A percentile compares a stretch with the other conserved stretches of the same genome.
These are phyloP conservation scores for Halocaridina rubra DNA, from an alignment of 2,888 invertebrate species.

Conservation along the genomic window DNA sequence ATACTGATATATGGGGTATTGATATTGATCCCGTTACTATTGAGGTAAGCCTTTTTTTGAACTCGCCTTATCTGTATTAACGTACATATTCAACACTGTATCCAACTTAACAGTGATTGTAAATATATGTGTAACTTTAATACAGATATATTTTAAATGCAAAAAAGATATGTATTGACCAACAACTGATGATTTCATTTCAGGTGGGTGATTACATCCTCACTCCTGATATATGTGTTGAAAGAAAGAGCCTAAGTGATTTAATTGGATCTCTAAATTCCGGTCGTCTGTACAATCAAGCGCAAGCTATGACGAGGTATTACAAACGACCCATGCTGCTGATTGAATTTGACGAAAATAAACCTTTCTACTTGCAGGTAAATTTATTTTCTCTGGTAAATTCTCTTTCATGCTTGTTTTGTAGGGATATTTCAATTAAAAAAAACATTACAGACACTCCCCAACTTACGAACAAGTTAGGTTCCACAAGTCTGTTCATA, in stretches of 20 bases:
- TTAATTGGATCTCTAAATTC: conserved; percentile 85
- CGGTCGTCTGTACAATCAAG: conserved; percentile 95
- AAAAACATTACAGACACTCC: too few relatives aligned
- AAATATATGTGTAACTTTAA: too few relatives aligned
- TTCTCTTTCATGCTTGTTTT: too few relatives aligned
- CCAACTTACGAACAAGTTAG: too few relatives aligned
- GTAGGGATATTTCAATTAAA: too few relatives aligned
- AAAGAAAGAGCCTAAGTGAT: conserved; percentile 77
- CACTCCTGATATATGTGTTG: conserved; percentile 95
- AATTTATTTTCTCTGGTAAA: conserved; percentile 50
- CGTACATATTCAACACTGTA: neutral
- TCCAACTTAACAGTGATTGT: too few relatives aligned
- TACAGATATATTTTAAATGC: too few relatives aligned
- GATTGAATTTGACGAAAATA: conserved; percentile 96
- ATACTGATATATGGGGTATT: too few relatives aligned
- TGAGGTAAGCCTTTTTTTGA: conserved; percentile 71
- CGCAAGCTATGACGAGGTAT: conserved; percentile 90
- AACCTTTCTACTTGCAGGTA: conserved; percentile 89
- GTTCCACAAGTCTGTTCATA: too few relatives aligned
- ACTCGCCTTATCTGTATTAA: too few relatives aligned
- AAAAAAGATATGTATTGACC: too few relatives aligned
- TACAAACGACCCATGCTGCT: conserved; percentile 89
- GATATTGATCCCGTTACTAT: conserved; percentile 91
- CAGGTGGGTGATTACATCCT: conserved; percentile 96
- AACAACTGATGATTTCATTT: too few relatives aligned